Evolutionary conservation across 2,113 vertebrate genomes (phyloP).

Genomic region (Melospiza melodia): DNA sequence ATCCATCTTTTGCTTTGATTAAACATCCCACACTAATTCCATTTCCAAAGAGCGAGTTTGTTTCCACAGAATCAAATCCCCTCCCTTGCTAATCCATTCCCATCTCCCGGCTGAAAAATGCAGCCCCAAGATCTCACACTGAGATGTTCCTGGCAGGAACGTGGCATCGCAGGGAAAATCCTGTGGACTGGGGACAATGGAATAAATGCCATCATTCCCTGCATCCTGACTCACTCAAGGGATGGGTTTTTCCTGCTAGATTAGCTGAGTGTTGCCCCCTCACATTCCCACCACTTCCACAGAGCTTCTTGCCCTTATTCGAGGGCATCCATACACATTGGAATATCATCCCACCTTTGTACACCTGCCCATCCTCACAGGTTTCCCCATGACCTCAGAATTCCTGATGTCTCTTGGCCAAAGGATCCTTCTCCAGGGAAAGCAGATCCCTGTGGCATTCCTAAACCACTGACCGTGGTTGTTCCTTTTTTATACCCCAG

Average conservation of each 20-base stretch:
- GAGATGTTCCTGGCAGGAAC: not conserved
- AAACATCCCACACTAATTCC: slow-evolving; percentile 54
- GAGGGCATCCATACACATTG: not conserved
- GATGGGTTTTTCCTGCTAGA: not conserved
- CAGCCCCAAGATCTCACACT: not conserved
- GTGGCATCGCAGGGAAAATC: fast-evolving
- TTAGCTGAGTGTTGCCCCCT: not conserved
- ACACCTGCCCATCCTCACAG: not conserved
- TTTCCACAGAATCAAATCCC: slow-evolving; percentile 78
- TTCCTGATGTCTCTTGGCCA: not conserved
- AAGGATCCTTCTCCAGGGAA: not conserved
- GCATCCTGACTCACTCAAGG: fast-evolving
- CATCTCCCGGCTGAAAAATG: slow-evolving; percentile 56
- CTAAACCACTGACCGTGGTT: not conserved
- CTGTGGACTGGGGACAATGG: not conserved
- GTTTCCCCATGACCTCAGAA: not conserved
- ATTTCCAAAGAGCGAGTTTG: slow-evolving; percentile 27
- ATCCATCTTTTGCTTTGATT: slow-evolving; percentile 76
- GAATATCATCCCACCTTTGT: not conserved
- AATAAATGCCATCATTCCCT: not conserved
- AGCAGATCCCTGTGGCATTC: not conserved
- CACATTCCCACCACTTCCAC: not conserved
- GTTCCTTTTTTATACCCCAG: not conserved
- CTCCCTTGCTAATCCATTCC: slow-evolving; percentile 72
- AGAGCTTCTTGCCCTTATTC: not conserved